Evolutionary conservation across 92 coral and sea anemone genomes (phyloP).

Genomic region (Porites cylindrica): DNA sequence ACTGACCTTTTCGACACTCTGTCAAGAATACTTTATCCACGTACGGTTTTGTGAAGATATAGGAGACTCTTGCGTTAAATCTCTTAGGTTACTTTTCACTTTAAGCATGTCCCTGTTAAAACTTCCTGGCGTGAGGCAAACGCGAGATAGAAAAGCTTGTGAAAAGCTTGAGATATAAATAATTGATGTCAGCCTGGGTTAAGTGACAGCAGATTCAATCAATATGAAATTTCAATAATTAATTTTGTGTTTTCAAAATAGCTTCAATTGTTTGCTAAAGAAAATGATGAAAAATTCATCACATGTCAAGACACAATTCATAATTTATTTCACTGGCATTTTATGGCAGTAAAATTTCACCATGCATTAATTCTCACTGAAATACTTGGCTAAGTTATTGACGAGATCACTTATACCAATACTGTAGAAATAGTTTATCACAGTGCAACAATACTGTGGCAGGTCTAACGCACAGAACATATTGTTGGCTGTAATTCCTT

Average conservation of each 20-base stretch:
- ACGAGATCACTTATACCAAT: too few species aligned
- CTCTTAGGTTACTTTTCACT: background rate
- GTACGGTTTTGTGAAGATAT: background rate
- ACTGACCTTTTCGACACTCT: background rate
- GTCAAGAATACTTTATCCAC: background rate
- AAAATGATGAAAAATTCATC: constrained; percentile 74
- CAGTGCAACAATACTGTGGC: too few species aligned
- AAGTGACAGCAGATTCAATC: constrained; percentile 95
- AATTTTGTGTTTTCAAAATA: constrained; percentile 87
- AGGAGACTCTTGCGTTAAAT: background rate
- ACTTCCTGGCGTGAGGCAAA: constrained; percentile 47
- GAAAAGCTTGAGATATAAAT: constrained; percentile 73
- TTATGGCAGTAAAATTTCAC: constrained; percentile 78
- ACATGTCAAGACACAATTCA: constrained; percentile 67
- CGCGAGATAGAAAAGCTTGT: constrained; percentile 33
- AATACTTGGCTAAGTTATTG: background rate
- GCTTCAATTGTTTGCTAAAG: constrained; percentile 86
- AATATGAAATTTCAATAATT: constrained; percentile 96
- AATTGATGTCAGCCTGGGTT: constrained; percentile 76
- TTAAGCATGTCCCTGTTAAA: background rate
- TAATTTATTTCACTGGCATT: constrained; percentile 89
- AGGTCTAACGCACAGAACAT: too few species aligned
- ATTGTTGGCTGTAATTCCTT: background rate
- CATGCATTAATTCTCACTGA: constrained; percentile 1
- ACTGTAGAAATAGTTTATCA: too few species aligned